Conservation (phyloP, 2,113 vertebrate genomes). For the Natator depressus region DNA sequence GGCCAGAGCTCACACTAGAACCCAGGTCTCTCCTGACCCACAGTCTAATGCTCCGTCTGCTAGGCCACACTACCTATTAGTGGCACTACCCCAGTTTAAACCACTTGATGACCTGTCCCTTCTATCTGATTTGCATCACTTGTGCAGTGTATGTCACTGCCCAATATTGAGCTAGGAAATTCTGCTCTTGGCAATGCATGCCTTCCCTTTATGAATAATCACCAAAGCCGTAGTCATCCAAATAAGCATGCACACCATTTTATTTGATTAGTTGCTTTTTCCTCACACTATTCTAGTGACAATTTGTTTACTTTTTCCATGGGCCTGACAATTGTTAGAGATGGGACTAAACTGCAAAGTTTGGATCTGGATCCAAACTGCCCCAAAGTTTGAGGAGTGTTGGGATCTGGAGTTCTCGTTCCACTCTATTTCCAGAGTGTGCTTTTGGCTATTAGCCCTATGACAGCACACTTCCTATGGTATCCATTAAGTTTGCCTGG, state of each 20-base stretch:
- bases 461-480: not conserved
- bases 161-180: not conserved
- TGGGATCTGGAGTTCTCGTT: not conserved
- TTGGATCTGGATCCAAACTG: not conserved
- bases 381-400: not conserved
- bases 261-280: not conserved
- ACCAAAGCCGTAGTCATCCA: not conserved
- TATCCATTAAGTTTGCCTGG: not conserved
- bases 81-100: not conserved
- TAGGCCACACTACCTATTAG: not conserved
- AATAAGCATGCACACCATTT: not conserved
- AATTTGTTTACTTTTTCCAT: not conserved
- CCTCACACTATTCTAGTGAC: not conserved
- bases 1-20: not conserved
- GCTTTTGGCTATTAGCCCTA: not conserved
- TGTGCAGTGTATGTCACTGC: not conserved
- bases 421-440: not conserved
- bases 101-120: not conserved
- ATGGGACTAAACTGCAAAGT: not conserved
- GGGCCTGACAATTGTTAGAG: not conserved
- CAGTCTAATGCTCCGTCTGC: too few species aligned
- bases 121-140: not conserved
- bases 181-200: not conserved
- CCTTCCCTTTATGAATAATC: not conserved
- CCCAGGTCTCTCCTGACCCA: not conserved